Evolutionary conservation across 2,888 invertebrate genomes (phyloP), one percentile per base, ranked within the genome.

Genomic region (Teleogryllus oceanicus): DNA sequence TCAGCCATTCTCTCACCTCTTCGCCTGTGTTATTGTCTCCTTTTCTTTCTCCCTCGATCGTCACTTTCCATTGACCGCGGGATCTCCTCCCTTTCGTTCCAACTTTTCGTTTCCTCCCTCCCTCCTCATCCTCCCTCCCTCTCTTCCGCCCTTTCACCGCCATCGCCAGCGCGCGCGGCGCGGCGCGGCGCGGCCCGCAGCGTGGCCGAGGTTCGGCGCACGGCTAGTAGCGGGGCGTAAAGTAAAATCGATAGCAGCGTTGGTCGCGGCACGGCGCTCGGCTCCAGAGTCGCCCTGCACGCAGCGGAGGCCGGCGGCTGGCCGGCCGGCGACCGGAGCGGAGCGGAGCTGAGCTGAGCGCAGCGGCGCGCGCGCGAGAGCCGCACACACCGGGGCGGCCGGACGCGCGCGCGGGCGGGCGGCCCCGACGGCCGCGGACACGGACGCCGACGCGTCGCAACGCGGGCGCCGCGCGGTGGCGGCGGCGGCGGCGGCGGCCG

Each of bases 201-300:
- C 62, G 62, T 62, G n/a, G 62, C 62, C 62, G 62, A 18, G 62
- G 62, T 62, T 62, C 62, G 62, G 16, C 16, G 62, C 62, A 62
- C 62, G 62, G 62, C 62, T 62, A 62, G 62, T 62, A 62, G 62
- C 62, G 62, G 62, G 62, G 62, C 62, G 62, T 62, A 62, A 62
- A 62, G 62, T 62, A 62, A 62, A 62, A 62, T 62, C 62, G 62
- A 62, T 62, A 62, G 62, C 62, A 62, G 62, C 62, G 62, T 62
- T 62, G n/a, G 62, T 13, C 62, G n/a, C 62, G 11, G 62, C 13
- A 62, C 62, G 62, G 62, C 13, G 62, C 37, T 37, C 62, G 62
- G 62, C 62, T 62, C 62, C 62, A 62, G 62, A 62, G 62, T 62
- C 62, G 62, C 62, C 62, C n/a, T n/a, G 62, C 62, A 62, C 62